phyloP scores from a whole-genome alignment of 2,888 invertebrate genomes.

The Xylota segnis region DNA sequence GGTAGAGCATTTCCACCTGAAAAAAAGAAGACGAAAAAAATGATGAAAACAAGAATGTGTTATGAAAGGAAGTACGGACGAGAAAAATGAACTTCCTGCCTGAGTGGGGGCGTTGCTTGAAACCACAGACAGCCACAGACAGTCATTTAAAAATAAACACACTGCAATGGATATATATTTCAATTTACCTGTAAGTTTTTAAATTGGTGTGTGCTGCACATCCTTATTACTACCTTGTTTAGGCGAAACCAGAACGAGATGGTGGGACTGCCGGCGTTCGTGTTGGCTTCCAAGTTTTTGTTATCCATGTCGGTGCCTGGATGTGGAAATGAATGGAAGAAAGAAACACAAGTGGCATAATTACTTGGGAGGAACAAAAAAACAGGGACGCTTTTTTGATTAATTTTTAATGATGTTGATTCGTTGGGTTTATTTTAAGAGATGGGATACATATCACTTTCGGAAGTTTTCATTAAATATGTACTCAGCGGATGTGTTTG shows the following conservation, averaged over 20 bases:
- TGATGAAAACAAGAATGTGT: not conserved
- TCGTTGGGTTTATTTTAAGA: constrained; percentile 8
- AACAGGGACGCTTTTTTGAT: not conserved
- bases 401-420: constrained; percentile 5
- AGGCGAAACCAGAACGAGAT: constrained; percentile 84
- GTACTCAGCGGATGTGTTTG: not conserved
- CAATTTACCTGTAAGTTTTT: constrained; percentile 89
- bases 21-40: constrained; percentile 47
- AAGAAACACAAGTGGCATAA: constrained; percentile 8
- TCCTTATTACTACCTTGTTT: constrained; percentile 85
- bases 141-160: too few species aligned
- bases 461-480: constrained; percentile 7
- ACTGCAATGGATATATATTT: too few species aligned
- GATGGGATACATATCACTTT: not conserved
- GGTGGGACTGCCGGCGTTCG: constrained; percentile 83
- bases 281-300: constrained; percentile 81
- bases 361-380: constrained; percentile 9
- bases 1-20: constrained; percentile 96
- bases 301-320: constrained; percentile 79
- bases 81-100: constrained; percentile 24
- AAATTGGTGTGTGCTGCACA: constrained; percentile 92
- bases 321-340: not conserved
- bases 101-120: not conserved
- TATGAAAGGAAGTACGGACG: not conserved
- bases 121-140: not conserved